These are phyloP conservation scores for Tholera decimalis DNA, from an alignment of 2,888 invertebrate species.

Conservation along the genomic window DNA sequence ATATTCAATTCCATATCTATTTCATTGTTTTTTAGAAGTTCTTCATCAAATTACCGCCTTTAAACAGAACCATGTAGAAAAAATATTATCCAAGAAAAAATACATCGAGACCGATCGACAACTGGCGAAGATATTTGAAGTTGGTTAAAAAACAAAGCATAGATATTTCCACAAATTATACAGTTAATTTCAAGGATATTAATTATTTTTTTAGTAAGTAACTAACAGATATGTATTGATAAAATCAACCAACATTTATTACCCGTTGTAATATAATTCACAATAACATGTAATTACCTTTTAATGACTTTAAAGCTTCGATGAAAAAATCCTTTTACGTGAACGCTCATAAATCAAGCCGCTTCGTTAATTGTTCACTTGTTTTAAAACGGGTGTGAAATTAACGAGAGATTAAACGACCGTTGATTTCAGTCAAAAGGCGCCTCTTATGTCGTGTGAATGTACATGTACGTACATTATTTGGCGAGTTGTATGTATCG, in stretches of 20 bases:
- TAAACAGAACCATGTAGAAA: too few relatives aligned
- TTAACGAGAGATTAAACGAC: slow-evolving; percentile 49
- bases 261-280: slow-evolving; percentile 36
- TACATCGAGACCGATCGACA: too few relatives aligned
- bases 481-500: neutral
- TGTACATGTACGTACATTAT: neutral
- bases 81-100: too few relatives aligned
- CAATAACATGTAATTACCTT: slow-evolving; percentile 66
- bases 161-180: neutral
- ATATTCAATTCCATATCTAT: too few relatives aligned
- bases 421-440: slow-evolving; percentile 47
- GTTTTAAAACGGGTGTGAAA: slow-evolving; percentile 52
- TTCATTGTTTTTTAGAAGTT: too few relatives aligned
- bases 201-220: slow-evolving; percentile 15
- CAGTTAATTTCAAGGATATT: slow-evolving; percentile 6
- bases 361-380: slow-evolving; percentile 52
- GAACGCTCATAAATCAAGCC: slow-evolving; percentile 65
- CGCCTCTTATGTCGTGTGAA: slow-evolving; percentile 15
- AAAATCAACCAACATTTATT: slow-evolving; percentile 41
- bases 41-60: too few relatives aligned
- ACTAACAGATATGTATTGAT: slow-evolving; percentile 33
- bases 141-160: neutral
- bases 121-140: too few relatives aligned
- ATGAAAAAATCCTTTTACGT: slow-evolving; percentile 70
- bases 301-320: slow-evolving; percentile 72